Conservation (phyloP, 2,797 vertebrate genomes). For the Macroramphosus scolopax region DNA sequence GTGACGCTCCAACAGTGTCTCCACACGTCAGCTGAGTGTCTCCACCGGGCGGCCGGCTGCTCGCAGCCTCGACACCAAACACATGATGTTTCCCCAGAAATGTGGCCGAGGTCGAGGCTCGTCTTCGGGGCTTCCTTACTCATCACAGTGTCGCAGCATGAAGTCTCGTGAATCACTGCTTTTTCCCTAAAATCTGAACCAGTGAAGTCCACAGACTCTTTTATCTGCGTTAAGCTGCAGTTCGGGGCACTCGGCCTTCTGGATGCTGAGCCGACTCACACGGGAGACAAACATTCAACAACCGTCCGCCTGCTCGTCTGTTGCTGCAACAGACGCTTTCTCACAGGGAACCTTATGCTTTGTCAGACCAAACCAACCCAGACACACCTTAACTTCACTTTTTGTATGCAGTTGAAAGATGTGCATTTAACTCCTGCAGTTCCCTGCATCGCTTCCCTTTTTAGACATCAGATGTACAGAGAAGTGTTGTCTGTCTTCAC, state of each 20-base stretch:
- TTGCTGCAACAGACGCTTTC: conserved; percentile 26
- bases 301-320: conserved; percentile 8
- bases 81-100: too few relatives aligned
- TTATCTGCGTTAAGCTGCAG: conserved; percentile 24
- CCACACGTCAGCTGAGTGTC: too few relatives aligned
- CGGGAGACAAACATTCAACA: conserved; percentile 15
- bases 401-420: conserved; percentile 39
- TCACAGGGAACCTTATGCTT: conserved; percentile 45
- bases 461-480: conserved; percentile 5
- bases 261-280: conserved; percentile 23
- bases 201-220: conserved; percentile 1
- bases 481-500: conserved; percentile 1
- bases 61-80: too few relatives aligned
- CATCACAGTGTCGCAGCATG: neutral
- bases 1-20: too few relatives aligned
- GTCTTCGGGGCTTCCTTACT: too few relatives aligned
- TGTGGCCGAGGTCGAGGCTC: too few relatives aligned
- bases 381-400: conserved; percentile 43
- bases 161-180: conserved; percentile 1
- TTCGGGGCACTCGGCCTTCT: conserved; percentile 15
- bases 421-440: conserved; percentile 7
- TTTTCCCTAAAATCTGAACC: conserved; percentile 1
- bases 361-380: conserved; percentile 44
- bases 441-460: conserved; percentile 21
- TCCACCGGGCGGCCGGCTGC: too few relatives aligned